Evolutionary conservation across 2,888 invertebrate species (phyloP), one percentile per base, ranked within the genome.

Genomic region (Sarcophaga caerulescens): DNA sequence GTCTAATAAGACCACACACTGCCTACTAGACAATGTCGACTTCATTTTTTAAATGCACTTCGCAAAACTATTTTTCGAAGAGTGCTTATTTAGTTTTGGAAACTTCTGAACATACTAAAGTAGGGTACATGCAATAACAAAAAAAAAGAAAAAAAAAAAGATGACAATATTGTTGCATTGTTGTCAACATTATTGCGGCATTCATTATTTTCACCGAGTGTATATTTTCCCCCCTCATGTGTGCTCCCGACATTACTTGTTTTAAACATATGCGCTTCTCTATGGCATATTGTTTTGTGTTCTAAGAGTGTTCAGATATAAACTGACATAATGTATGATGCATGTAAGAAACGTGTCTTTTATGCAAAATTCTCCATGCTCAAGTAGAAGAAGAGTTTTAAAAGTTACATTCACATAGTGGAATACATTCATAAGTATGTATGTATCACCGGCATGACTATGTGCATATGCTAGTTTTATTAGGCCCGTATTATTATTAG

Each of bases 331-430:
- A 76, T 59, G 25, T 66, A 62, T 68, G 74, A 73, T 82, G 65
- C 77, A 84, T 75, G 59, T 70, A 68, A 81, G 84, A 86, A 86
- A 86, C 86, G 84, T 86, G 86, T 84, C 81, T 84, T 84, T 86
- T 84, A 84, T 84, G 84, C 66, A 78, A 81, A 86, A 81, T 81
- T 74, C 70, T 25, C 60, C 19, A 57, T 68, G 59, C 78, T 75
- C 70, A 84, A 79, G 84, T 75, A 47, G 79, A 35, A 35, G 6
- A 35, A 68, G 17, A 68, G 17, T 78, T 78, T 66, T 68, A 74
- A 47, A 63, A 78, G 78, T 62, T 74, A 74, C 69, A 74, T 74
- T 74, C 74, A 68, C 74, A 45, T 74, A 19, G 14, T 23, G 52
- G 23, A 68, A 14, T 12, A 8, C 23, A 59, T 19, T 17, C 3